phyloP scores from a whole-genome alignment of 2,113 vertebrate species.

The Nematolebias whitei region DNA sequence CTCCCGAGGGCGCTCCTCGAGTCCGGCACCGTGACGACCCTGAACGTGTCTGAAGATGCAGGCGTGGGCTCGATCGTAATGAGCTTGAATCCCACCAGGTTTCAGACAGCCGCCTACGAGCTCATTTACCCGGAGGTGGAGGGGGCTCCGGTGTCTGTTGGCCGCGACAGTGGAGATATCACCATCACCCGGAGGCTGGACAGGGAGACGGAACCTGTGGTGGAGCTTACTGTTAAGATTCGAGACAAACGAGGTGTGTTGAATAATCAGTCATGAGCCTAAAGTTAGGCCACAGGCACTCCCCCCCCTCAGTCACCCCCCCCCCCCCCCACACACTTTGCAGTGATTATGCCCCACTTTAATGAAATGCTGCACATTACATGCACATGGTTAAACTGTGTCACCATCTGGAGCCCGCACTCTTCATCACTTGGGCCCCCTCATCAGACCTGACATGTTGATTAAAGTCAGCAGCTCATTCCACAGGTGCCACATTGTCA shows the following conservation, averaged over 20 bases:
- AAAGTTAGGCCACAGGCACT: slow-evolving; percentile 7
- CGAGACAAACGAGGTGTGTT: slow-evolving; percentile 85
- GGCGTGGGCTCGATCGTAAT: slow-evolving; percentile 80
- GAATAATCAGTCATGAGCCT: slow-evolving; percentile 38
- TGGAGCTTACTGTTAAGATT: slow-evolving; percentile 85
- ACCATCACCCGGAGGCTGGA: slow-evolving; percentile 80
- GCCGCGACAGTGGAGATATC: slow-evolving; percentile 83
- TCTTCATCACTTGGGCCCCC: slow-evolving; percentile 32
- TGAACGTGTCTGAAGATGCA: slow-evolving; percentile 85
- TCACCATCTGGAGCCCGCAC: slow-evolving; percentile 61
- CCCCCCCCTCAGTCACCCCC: no score
- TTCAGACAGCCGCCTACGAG: slow-evolving; percentile 81
- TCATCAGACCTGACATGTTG: slow-evolving; percentile 33
- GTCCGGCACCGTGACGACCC: slow-evolving; percentile 60
- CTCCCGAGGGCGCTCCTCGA: slow-evolving; percentile 73
- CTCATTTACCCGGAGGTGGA: slow-evolving; percentile 78
- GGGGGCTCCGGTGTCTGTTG: slow-evolving; percentile 80
- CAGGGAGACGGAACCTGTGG: slow-evolving; percentile 79
- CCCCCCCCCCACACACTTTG: slow-evolving; percentile 23
- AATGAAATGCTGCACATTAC: slow-evolving; percentile 37
- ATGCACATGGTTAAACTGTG: slow-evolving; percentile 37
- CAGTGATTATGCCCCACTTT: slow-evolving; percentile 50
- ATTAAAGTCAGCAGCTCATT: slow-evolving; percentile 7
- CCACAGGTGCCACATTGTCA: background rate
- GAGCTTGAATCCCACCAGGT: slow-evolving; percentile 74